Base-by-base conservation (phyloP, 2,113 vertebrate genomes). In the Carassius auratus region DNA sequence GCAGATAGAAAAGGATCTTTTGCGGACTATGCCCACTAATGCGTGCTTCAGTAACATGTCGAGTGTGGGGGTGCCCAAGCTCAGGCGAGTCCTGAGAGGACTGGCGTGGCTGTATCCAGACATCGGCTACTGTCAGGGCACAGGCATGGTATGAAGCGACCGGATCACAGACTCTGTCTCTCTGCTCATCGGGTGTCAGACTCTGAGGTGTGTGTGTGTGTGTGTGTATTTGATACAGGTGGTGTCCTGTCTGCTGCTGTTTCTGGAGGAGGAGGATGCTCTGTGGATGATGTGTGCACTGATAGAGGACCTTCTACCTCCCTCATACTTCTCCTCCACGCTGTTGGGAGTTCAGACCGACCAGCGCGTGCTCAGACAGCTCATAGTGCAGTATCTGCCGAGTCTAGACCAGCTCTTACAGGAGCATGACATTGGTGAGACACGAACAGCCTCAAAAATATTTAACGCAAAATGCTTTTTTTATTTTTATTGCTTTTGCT, bases 251-350 rank as follows among this genome's bases (percentile, higher is more conserved):
- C 94, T 99, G 88, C 93, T 99, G 87, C 96, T 99, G 30, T 99
- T 99, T 89, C 93, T 99, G 85, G 98, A 99, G 92, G 98, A 99
- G 89, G 98, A 99, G 88, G 98, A 99, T 5, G 94, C 95, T 14
- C 95, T 99, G 86, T 99, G 98, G 98, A 98, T 99, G 97, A 99
- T 99, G 98, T 97, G 97, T 0, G 95, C 98, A 76, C 93, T 99
- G 85, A 95, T 98, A 0, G 98, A 99, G 90, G 98, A 99, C 89
- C 93, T 99, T 86, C 96, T 99, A 66, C 98, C 98, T 21, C 97
- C 97, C 6, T 96, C 98, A 33, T 99, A 99, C 93, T 99, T 99
- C 94, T 98, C 96, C 89, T 96, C 96, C 85, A 98, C 97, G 0
- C 93, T 99, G 87, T 93, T 99, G 92, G 98, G 98, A 0, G 97